Percentiles rank a stretch among this genome's conserved stretches.
phyloP scores from a whole-genome alignment of 2,888 invertebrate species.

The Actias luna region DNA sequence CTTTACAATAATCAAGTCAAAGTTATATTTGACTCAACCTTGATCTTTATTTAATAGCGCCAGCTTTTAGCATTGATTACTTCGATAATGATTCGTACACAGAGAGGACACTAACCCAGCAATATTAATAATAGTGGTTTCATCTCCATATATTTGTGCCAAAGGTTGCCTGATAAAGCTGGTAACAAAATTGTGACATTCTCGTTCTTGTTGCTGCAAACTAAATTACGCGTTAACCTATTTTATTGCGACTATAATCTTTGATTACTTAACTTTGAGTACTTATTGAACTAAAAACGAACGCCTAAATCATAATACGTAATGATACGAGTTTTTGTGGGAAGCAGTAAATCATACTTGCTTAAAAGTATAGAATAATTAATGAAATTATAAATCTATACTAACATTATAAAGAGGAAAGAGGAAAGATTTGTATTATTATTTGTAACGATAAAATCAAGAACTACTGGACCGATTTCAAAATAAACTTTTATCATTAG shows the following conservation, averaged over 20 bases:
- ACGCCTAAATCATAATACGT: neutral
- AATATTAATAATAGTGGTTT: neutral
- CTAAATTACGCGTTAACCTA: neutral
- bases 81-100: neutral
- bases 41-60: neutral
- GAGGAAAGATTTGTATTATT: no score
- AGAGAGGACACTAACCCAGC: slow-evolving; percentile 13
- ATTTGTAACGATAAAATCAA: no score
- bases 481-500: no score
- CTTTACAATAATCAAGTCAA: no score
- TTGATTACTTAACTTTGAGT: neutral
- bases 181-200: slow-evolving; percentile 24
- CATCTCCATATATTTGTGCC: slow-evolving; percentile 14
- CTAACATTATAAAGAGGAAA: no score
- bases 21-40: no score
- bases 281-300: neutral
- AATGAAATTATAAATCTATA: no score
- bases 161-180: slow-evolving; percentile 24
- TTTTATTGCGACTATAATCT: neutral
- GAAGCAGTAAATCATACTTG: no score
- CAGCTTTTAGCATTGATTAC: neutral
- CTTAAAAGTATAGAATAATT: no score
- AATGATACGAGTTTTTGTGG: no score
- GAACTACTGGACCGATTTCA: no score
- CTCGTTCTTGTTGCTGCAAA: slow-evolving; percentile 4